Conservation (phyloP, 35 echinoderm and acorn worm species). For the Amphiura filiformis region DNA sequence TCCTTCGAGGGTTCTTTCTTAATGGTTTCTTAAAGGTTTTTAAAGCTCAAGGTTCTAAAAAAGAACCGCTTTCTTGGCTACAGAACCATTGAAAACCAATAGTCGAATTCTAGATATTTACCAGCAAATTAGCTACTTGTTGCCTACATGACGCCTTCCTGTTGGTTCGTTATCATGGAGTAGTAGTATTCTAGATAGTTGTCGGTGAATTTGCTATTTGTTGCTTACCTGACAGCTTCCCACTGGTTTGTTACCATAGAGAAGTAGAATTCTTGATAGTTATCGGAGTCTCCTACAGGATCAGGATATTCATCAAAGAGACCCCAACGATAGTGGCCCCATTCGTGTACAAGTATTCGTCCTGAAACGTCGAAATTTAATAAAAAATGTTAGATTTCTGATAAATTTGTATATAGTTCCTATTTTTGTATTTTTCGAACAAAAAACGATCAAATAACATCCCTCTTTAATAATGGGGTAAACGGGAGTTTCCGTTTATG, state of each 20-base stretch:
- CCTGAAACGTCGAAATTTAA: conserved; percentile 8
- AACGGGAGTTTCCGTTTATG: not conserved
- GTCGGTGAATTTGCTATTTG: too few species aligned
- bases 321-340: conserved; percentile 79
- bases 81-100: too few species aligned
- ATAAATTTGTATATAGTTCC: not conserved
- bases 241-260: not conserved
- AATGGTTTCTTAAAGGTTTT: too few species aligned
- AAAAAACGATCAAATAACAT: not conserved
- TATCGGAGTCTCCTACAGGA: conserved; percentile 29
- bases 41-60: too few species aligned
- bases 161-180: not conserved
- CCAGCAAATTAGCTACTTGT: too few species aligned
- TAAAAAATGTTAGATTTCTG: not conserved
- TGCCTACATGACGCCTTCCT: conserved; percentile 25
- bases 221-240: conserved; percentile 27
- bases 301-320: conserved; percentile 75
- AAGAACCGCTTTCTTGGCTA: too few species aligned
- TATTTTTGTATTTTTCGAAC: not conserved
- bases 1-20: too few species aligned
- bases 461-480: not conserved
- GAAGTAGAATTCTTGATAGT: conserved; percentile 58
- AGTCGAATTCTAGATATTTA: too few species aligned
- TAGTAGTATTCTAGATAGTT: conserved; percentile 58
- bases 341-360: conserved; percentile 62